These are phyloP conservation scores for Premnoplex brunnescens DNA, from an alignment of 2,797 vertebrate genomes.

Conservation along the genomic window DNA sequence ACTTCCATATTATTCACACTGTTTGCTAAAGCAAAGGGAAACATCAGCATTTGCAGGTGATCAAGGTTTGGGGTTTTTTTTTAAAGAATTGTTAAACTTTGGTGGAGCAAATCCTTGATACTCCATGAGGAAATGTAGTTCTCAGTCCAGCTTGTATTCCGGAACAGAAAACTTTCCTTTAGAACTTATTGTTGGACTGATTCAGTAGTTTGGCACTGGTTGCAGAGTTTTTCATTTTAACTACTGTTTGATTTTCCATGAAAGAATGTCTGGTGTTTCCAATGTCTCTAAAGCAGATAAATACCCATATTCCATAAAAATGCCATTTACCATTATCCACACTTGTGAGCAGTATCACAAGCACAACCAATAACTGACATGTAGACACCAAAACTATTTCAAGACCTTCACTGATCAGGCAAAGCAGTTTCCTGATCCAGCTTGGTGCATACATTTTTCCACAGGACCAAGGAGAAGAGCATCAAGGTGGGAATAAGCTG, in stretches of 20 bases:
- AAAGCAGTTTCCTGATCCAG: background rate
- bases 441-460: background rate
- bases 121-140: background rate
- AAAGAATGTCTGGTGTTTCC: constrained; percentile 32
- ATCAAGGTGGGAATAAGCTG: background rate
- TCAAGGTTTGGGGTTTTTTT: background rate
- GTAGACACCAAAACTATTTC: background rate
- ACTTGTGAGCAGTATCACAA: background rate
- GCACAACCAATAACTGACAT: background rate
- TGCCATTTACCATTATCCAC: background rate
- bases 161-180: constrained; percentile 10
- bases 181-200: constrained; percentile 26
- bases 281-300: background rate
- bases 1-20: background rate
- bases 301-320: background rate
- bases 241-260: constrained; percentile 61
- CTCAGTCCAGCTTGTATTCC: background rate
- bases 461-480: background rate
- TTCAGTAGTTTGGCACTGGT: constrained; percentile 51
- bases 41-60: background rate
- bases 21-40: background rate
- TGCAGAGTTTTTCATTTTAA: constrained; percentile 35
- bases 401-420: background rate
- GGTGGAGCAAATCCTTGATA: background rate
- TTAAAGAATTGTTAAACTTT: background rate